Evolutionary conservation across 1,140 invertebrate genomes (phyloP).

Genomic region (Lordiphosa clarofinis): DNA sequence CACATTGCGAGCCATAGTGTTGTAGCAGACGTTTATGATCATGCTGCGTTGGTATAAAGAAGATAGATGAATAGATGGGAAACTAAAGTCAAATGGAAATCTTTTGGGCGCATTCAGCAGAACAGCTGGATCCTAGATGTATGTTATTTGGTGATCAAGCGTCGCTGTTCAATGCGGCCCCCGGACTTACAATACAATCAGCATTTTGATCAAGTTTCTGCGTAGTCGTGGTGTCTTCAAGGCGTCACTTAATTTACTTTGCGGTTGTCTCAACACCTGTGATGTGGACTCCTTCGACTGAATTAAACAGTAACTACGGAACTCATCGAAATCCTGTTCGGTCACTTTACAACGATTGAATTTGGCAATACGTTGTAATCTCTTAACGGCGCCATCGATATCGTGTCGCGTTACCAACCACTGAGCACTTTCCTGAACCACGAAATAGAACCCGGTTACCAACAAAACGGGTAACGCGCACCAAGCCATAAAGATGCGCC

Average conservation of each 20-base stretch:
- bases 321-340: slow-evolving; percentile 74
- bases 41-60: slow-evolving; percentile 76
- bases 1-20: slow-evolving; percentile 83
- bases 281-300: slow-evolving; percentile 10
- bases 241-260: slow-evolving; percentile 55
- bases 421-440: slow-evolving; percentile 83
- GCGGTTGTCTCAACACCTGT: slow-evolving; percentile 28
- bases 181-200: slow-evolving; percentile 44
- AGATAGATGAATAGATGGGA: not conserved
- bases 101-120: not conserved
- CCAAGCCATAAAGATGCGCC: slow-evolving; percentile 80
- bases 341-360: slow-evolving; percentile 80
- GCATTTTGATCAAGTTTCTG: slow-evolving; percentile 21
- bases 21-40: slow-evolving; percentile 82
- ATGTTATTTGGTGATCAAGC: not conserved
- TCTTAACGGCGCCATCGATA: slow-evolving; percentile 80
- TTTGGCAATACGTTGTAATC: slow-evolving; percentile 81
- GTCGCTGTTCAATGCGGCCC: too few species aligned
- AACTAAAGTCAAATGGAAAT: too few species aligned
- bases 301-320: slow-evolving; percentile 61
- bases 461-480: slow-evolving; percentile 80
- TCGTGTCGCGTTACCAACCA: slow-evolving; percentile 83
- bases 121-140: too few species aligned
- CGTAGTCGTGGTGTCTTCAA: slow-evolving; percentile 42
- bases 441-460: slow-evolving; percentile 79